Percentiles rank a stretch among this genome's conserved stretches.
These are phyloP conservation scores for Neria commutata DNA, from an alignment of 2,888 invertebrate species.

Conservation along the genomic window DNA sequence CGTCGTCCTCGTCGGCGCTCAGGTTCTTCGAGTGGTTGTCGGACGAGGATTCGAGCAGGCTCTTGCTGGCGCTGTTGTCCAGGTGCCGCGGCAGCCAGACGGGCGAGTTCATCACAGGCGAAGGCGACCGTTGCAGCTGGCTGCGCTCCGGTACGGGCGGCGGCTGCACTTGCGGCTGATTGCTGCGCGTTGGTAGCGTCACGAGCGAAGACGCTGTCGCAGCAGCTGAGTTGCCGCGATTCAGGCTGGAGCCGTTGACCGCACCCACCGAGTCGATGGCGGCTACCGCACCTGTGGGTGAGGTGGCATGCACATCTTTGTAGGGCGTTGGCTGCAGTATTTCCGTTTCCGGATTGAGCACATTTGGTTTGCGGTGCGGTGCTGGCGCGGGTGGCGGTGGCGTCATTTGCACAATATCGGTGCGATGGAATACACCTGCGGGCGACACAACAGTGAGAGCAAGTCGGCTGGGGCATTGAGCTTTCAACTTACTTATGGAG, in stretches of 20 bases:
- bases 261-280: slow-evolving; percentile 24
- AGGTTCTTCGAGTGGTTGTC: slow-evolving; percentile 70
- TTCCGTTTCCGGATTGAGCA: slow-evolving; percentile 36
- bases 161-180: slow-evolving; percentile 36
- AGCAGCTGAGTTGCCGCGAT: slow-evolving; percentile 38
- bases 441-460: background rate
- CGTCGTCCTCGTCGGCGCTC: slow-evolving; percentile 78
- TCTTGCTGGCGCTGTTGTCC: slow-evolving; percentile 47
- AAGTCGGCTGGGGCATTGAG: accelerated
- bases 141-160: slow-evolving; percentile 58
- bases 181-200: background rate
- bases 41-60: slow-evolving; percentile 47
- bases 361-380: slow-evolving; percentile 69
- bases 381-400: slow-evolving; percentile 79
- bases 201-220: slow-evolving; percentile 32
- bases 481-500: slow-evolving; percentile 68
- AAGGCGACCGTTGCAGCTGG: slow-evolving; percentile 46
- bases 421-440: slow-evolving; percentile 58
- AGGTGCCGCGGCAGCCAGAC: slow-evolving; percentile 74
- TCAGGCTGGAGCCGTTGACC: slow-evolving; percentile 35
- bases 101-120: slow-evolving; percentile 65
- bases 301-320: slow-evolving; percentile 30
- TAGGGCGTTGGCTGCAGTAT: slow-evolving; percentile 37
- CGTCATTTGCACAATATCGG: slow-evolving; percentile 64
- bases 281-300: slow-evolving; percentile 29